Evolutionary conservation across 2,797 vertebrate species (phyloP).

Genomic region (Pagetopsis macropterus): DNA sequence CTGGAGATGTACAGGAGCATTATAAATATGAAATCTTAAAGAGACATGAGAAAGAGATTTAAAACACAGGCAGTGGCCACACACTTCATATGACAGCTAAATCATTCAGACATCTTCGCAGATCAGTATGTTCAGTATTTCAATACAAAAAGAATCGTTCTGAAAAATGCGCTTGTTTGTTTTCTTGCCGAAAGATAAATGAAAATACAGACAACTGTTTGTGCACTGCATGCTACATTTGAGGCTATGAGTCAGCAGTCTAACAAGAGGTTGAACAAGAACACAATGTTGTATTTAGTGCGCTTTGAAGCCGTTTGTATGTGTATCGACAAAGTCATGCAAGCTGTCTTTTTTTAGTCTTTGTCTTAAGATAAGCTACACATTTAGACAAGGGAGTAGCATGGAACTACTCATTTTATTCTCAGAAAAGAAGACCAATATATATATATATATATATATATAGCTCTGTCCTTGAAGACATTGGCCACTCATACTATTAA

Average conservation of each 20-base stretch:
- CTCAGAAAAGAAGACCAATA: no score
- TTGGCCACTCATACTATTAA: neutral
- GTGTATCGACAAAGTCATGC: neutral
- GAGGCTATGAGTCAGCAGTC: neutral
- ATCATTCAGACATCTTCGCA: slow-evolving; percentile 20
- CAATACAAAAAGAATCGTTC: neutral
- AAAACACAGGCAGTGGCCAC: neutral
- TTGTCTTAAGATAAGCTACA: neutral
- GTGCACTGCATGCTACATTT: neutral
- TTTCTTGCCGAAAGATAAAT: neutral
- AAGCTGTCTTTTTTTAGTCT: neutral
- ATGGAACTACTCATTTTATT: no score
- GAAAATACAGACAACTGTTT: neutral
- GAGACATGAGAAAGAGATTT: slow-evolving; percentile 1
- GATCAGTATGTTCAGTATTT: neutral
- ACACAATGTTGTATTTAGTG: no score
- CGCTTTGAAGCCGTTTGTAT: no score
- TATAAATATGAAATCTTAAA: neutral
- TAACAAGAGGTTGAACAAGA: no score
- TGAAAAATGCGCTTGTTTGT: neutral
- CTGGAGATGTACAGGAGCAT: neutral
- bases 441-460: no score
- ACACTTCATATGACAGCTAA: neutral
- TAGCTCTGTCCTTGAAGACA: neutral
- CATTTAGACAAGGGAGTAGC: no score